Conservation (phyloP, 2,888 invertebrate species). For the Petrophora chlorosata region DNA sequence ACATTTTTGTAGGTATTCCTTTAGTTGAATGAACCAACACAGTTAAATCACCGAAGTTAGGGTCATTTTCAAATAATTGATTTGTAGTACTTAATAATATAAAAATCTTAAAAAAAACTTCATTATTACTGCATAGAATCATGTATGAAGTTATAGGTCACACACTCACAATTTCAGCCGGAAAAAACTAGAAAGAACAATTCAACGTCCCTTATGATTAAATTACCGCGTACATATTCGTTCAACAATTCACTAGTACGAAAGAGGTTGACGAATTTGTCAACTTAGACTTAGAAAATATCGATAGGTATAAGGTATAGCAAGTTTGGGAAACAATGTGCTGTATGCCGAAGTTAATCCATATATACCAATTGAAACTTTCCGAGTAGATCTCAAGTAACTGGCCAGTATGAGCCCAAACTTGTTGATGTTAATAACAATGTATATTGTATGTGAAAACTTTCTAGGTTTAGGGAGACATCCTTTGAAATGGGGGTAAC, state of each 20-base stretch:
- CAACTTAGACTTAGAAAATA: neutral
- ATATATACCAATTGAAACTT: constrained; percentile 1
- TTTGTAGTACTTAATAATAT: no score
- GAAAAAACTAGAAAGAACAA: constrained; percentile 1
- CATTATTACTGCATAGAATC: no score
- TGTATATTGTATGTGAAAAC: constrained; percentile 7
- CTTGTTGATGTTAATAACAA: constrained; percentile 7
- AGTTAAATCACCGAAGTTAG: no score
- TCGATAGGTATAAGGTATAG: no score
- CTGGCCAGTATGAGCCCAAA: constrained; percentile 1
- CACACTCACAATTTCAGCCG: no score
- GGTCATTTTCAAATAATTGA: no score
- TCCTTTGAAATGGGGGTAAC: neutral
- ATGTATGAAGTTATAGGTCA: no score
- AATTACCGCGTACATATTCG: constrained; percentile 19
- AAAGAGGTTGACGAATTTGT: constrained; percentile 19
- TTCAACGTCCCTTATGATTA: constrained; percentile 20
- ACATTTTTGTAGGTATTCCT: no score
- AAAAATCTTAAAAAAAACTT: no score
- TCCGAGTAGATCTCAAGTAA: neutral
- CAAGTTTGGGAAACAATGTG: constrained; percentile 2
- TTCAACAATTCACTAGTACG: constrained; percentile 15
- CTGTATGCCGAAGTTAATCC: constrained; percentile 5
- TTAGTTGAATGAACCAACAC: no score
- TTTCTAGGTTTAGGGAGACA: constrained; percentile 1